phyloP scores from a whole-genome alignment of 2,113 vertebrate genomes.

The Siphamia tubifer region DNA sequence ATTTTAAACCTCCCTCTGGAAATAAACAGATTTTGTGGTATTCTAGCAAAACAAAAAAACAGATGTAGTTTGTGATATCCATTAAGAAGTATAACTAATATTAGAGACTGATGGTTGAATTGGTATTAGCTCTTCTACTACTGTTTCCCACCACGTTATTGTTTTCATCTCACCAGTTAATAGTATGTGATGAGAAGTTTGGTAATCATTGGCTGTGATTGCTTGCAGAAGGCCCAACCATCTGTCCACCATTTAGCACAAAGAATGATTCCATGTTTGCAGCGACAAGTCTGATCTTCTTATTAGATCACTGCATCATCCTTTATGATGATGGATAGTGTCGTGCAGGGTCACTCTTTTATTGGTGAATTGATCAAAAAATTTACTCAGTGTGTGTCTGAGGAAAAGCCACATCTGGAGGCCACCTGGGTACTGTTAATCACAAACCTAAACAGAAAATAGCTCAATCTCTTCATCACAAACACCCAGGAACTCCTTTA shows the following conservation, averaged over 20 bases:
- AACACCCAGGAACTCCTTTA: constrained; percentile 53
- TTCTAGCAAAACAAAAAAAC: constrained; percentile 23
- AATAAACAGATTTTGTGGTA: constrained; percentile 45
- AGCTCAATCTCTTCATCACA: constrained; percentile 50
- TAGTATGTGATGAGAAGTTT: constrained; percentile 36
- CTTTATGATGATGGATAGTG: constrained; percentile 55
- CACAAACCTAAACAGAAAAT: constrained; percentile 65
- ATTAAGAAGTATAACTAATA: too few relatives aligned
- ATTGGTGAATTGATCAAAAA: constrained; percentile 51
- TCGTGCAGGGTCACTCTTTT: constrained; percentile 38
- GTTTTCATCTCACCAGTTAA: constrained; percentile 45
- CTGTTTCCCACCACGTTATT: constrained; percentile 45
- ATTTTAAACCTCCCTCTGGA: constrained; percentile 24
- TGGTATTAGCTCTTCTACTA: constrained; percentile 15
- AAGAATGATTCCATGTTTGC: constrained; percentile 53
- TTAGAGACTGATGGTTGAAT: constrained; percentile 14
- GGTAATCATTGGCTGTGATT: constrained; percentile 46
- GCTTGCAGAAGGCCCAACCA: constrained; percentile 40
- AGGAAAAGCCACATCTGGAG: constrained; percentile 67
- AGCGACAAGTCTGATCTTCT: constrained; percentile 45
- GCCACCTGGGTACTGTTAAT: constrained; percentile 65
- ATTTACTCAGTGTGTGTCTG: not conserved
- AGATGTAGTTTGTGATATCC: constrained; percentile 8
- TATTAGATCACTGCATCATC: constrained; percentile 47
- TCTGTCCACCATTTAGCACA: constrained; percentile 62